These are phyloP conservation scores for Ceratothoa steindachneri DNA, from an alignment of 2,888 invertebrate genomes.

Conservation along the genomic window DNA sequence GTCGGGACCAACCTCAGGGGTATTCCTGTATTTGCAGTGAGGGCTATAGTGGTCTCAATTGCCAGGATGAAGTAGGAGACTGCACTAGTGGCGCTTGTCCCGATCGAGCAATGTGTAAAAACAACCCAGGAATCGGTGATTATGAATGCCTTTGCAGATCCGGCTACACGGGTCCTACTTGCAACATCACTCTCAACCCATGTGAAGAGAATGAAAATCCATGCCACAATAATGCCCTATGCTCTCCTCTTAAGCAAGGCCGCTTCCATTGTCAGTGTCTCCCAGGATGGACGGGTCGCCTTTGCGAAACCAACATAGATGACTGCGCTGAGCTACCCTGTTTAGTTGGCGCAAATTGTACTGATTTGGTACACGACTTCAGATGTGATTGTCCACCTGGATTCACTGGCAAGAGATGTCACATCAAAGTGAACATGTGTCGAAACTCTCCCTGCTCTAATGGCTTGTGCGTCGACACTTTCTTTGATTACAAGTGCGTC, in stretches of 20 bases:
- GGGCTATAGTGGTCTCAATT: constrained; percentile 84
- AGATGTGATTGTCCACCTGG: constrained; percentile 84
- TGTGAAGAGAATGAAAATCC: constrained; percentile 85
- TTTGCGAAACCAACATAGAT: constrained; percentile 84
- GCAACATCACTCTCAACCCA: constrained; percentile 84
- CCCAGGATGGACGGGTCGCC: constrained; percentile 95
- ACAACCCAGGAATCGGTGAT: constrained; percentile 82
- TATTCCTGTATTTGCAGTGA: constrained; percentile 42
- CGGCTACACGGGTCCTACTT: constrained; percentile 89
- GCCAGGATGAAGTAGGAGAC: constrained; percentile 87
- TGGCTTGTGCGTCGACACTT: constrained; percentile 84
- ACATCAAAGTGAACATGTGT: constrained; percentile 90
- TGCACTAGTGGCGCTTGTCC: constrained; percentile 86
- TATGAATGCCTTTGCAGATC: constrained; percentile 88
- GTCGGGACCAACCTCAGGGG: constrained; percentile 78
- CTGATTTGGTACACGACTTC: constrained; percentile 90
- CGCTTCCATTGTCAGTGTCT: constrained; percentile 91
- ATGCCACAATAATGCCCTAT: constrained; percentile 83
- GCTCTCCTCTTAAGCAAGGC: constrained; percentile 80
- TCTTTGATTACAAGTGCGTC: constrained; percentile 79
- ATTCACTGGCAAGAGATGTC: constrained; percentile 92
- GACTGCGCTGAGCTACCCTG: constrained; percentile 92
- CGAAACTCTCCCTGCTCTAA: constrained; percentile 84
- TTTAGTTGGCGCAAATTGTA: constrained; percentile 82
- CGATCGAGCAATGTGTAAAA: constrained; percentile 94